Evolutionary conservation across 2,797 vertebrate species (phyloP), one percentile per base, ranked within the genome.

Genomic region (Pangasius macronema): DNA sequence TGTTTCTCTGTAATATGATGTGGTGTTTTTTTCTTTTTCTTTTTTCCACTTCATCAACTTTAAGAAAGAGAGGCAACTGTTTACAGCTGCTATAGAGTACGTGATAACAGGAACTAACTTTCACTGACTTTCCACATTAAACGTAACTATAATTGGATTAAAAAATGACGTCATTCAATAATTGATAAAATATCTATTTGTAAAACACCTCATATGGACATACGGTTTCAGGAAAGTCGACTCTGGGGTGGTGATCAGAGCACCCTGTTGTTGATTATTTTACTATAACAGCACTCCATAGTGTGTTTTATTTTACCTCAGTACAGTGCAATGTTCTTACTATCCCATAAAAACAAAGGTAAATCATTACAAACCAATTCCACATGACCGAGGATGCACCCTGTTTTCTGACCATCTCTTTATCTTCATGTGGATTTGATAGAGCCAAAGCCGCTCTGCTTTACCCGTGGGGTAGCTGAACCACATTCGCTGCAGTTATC

Each of bases 321-420:
- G 42, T n/a, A 20, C 27, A 67, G 42, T 27, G 30, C 57, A 55
- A 33, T 36, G 76, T 61, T 20, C 61, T 51, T n/a, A 49, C n/a
- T 82, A 33, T 63, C 27, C 36, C 80, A n/a, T 49, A 42, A 81
- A 63, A 42, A 46, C 24, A 82, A 67, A 67, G 14, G 3, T 33
- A 51, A 82, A 82, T 82, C 81, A 51, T 42, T 49, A 30, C 81
- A 65, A 67, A 65, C 16, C 39, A 30, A 49, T 82, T 67, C 57
- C 80, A 82, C 80, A 82, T 82, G 39, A 33, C 27, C 2, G 18
- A 30, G 59, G 81, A 82, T 82, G n/a, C 61, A 67, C 42, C 63
- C 36, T 3, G 10, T 80, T 59, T 80, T 55, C 61, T 30, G 51
- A 53, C 30, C 27, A 33, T 33, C 63, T 51, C 61, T 83, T 83